A percentile compares a stretch with the other conserved stretches of the same genome.
phyloP scores from a whole-genome alignment of 2,113 vertebrate genomes.

The Cavia aperea region DNA sequence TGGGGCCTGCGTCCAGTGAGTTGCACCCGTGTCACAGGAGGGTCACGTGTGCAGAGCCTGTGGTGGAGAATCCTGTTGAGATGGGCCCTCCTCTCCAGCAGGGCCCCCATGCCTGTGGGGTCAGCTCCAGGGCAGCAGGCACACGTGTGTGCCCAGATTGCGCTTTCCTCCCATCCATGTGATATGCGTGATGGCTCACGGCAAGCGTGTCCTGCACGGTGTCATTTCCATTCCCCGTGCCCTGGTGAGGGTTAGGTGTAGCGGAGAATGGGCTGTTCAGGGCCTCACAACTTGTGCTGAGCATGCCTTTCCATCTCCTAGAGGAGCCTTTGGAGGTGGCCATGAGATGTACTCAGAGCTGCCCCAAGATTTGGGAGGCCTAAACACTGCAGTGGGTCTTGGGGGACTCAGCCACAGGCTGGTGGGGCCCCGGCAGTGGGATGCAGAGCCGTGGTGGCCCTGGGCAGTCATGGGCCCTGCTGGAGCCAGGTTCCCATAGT shows the following conservation, averaged over 20 bases:
- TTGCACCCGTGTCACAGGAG: fast-evolving
- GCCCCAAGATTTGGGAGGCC: not conserved
- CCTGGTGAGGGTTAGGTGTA: not conserved
- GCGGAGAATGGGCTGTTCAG: too few relatives aligned
- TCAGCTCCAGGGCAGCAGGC: not conserved
- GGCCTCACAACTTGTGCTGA: not conserved
- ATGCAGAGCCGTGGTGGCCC: too few relatives aligned
- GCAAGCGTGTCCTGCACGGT: not conserved
- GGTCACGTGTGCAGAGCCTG: not conserved
- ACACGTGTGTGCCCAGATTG: not conserved
- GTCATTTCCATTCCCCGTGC: not conserved
- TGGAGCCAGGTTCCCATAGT: too few relatives aligned
- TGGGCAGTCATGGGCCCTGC: too few relatives aligned
- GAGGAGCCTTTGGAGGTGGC: fast-evolving
- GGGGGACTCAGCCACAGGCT: not conserved
- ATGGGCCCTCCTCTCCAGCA: not conserved
- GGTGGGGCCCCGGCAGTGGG: too few relatives aligned
- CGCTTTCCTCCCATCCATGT: not conserved
- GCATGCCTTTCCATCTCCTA: not conserved
- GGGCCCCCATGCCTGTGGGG: too few relatives aligned
- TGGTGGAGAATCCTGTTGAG: not conserved
- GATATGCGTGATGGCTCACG: fast-evolving
- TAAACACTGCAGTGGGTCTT: not conserved
- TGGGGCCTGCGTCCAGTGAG: not conserved
- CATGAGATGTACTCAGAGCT: not conserved